phyloP scores from a whole-genome alignment of 2,113 vertebrate species.

The Varanus komodoensis region DNA sequence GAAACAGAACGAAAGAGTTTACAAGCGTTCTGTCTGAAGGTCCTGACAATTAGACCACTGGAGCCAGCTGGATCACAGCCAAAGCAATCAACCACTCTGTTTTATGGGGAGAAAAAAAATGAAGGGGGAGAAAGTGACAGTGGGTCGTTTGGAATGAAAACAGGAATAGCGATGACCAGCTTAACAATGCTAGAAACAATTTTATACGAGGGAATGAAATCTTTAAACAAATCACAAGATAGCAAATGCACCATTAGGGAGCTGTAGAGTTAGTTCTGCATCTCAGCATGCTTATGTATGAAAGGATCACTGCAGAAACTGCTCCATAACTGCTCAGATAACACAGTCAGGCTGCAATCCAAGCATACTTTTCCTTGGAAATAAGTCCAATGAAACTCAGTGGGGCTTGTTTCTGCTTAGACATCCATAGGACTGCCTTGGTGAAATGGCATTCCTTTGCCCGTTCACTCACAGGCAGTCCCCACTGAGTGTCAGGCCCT shows the following conservation, averaged over 20 bases:
- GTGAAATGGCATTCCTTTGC: no score
- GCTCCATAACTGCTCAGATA: not conserved
- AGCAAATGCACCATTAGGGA: constrained; percentile 44
- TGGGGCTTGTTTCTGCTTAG: not conserved
- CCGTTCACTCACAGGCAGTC: no score
- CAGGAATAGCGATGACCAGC: constrained; percentile 66
- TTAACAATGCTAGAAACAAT: constrained; percentile 64
- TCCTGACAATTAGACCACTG: constrained; percentile 66
- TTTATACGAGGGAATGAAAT: constrained; percentile 46
- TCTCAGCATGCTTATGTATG: constrained; percentile 6
- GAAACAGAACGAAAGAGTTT: constrained; percentile 71
- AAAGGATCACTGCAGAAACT: not conserved
- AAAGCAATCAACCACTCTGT: constrained; percentile 68
- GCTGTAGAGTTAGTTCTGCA: not conserved
- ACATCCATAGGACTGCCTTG: not conserved
- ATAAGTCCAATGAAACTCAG: not conserved
- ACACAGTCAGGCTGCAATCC: not conserved
- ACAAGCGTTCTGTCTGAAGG: constrained; percentile 69
- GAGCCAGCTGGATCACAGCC: constrained; percentile 72
- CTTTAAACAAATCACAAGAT: constrained; percentile 42
- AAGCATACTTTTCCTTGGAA: not conserved
- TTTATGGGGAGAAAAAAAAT: constrained; percentile 20
- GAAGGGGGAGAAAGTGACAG: constrained; percentile 52
- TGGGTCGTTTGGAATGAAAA: constrained; percentile 70
- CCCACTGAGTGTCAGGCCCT: not conserved